Evolutionary conservation across 2,797 vertebrate species (phyloP).

Genomic region (Sarcophilus harrisii): DNA sequence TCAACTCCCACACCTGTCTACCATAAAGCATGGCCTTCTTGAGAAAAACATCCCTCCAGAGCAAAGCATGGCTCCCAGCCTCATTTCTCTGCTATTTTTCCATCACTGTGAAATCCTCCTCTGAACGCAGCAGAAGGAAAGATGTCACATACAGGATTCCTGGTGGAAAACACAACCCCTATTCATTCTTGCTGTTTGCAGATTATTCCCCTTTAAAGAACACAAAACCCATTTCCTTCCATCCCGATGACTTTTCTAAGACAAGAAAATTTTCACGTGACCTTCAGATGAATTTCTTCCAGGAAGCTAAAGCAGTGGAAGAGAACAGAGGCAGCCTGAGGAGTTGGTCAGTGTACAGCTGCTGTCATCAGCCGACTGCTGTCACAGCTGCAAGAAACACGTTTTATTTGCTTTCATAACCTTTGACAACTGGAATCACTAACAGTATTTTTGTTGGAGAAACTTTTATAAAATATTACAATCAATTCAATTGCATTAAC

Average conservation of each 20-base stretch:
- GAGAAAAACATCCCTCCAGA: background rate
- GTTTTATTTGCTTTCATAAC: slow-evolving; percentile 77
- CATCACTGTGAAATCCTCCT: background rate
- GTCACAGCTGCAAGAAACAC: slow-evolving; percentile 67
- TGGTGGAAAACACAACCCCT: background rate
- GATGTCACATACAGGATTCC: background rate
- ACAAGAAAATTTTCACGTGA: background rate
- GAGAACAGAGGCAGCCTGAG: slow-evolving; percentile 30
- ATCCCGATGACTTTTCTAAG: slow-evolving; percentile 27
- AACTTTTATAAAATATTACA: slow-evolving; percentile 87
- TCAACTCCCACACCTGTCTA: background rate
- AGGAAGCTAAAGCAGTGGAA: slow-evolving; percentile 16
- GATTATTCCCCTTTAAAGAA: background rate
- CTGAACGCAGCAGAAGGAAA: background rate
- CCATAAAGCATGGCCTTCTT: slow-evolving; percentile 8
- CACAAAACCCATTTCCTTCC: background rate
- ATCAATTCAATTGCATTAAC: slow-evolving; percentile 87
- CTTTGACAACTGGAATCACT: slow-evolving; percentile 80
- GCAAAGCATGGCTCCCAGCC: background rate
- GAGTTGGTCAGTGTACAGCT: background rate
- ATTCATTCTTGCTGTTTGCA: background rate
- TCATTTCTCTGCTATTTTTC: background rate
- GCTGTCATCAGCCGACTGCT: slow-evolving; percentile 59
- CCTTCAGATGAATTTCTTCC: slow-evolving; percentile 22
- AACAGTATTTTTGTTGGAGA: slow-evolving; percentile 81